Evolutionary conservation across 2,888 invertebrate genomes (phyloP).

Genomic region (Pedicia rivosa): DNA sequence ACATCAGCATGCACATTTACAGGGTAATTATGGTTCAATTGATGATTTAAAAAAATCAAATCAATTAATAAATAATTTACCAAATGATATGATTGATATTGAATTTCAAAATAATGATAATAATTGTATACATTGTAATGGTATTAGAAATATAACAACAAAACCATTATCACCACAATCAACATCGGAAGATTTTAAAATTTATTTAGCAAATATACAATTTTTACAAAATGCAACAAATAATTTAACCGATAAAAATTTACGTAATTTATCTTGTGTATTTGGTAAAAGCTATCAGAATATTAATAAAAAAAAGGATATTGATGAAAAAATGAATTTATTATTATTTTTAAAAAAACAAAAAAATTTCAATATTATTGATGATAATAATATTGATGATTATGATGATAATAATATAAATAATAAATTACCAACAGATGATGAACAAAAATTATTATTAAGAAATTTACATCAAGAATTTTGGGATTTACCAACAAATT

Average conservation of each 20-base stretch:
- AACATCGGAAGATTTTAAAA: slow-evolving; percentile 51
- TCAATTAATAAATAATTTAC: no score
- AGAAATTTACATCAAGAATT: slow-evolving; percentile 72
- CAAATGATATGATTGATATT: not conserved
- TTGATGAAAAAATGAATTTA: slow-evolving; percentile 1
- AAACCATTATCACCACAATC: slow-evolving; percentile 48
- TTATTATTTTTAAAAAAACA: not conserved
- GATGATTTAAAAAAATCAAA: slow-evolving; percentile 24
- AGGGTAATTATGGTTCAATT: slow-evolving; percentile 21
- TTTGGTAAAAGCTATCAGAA: slow-evolving; percentile 11
- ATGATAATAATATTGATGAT: not conserved
- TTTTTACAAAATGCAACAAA: slow-evolving; percentile 55
- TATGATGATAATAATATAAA: slow-evolving; percentile 3
- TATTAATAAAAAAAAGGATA: slow-evolving; percentile 14
- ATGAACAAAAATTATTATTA: slow-evolving; percentile 35
- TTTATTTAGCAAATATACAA: slow-evolving; percentile 56
- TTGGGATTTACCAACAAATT: slow-evolving; percentile 86
- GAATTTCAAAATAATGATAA: slow-evolving; percentile 1
- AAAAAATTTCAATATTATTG: not conserved
- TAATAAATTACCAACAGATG: slow-evolving; percentile 19
- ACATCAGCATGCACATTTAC: not conserved
- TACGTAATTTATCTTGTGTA: slow-evolving; percentile 36
- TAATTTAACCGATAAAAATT: slow-evolving; percentile 40
- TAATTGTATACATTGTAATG: slow-evolving; percentile 1
- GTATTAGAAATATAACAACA: slow-evolving; percentile 38